Evolutionary conservation across 1,140 invertebrate species (phyloP).

Genomic region (Eueides isabella): DNA sequence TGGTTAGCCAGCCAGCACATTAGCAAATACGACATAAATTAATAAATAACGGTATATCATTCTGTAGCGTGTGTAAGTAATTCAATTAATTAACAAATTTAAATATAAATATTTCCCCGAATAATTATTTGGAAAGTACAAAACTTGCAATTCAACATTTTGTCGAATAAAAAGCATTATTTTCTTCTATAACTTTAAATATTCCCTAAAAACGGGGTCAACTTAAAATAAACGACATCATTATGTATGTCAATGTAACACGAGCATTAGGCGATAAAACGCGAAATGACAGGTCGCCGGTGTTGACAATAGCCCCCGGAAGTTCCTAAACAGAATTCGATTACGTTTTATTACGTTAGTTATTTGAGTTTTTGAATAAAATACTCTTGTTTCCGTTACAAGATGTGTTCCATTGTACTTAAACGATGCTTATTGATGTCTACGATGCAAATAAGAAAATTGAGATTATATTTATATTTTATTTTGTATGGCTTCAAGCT

Average conservation of each 20-base stretch:
- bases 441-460: neutral
- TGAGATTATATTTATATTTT: neutral
- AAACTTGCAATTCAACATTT: no score
- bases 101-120: no score
- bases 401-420: neutral
- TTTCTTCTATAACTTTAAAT: no score
- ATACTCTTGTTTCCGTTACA: neutral
- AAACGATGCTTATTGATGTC: neutral
- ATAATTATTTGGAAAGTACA: no score
- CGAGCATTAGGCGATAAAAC: constrained; percentile 46
- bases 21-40: no score
- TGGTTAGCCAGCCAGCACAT: no score
- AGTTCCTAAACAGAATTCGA: constrained; percentile 52
- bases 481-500: no score
- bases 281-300: constrained; percentile 51
- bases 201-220: neutral
- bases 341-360: constrained; percentile 50
- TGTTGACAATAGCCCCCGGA: constrained; percentile 51
- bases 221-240: constrained; percentile 47
- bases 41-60: no score
- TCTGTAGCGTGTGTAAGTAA: no score
- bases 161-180: neutral
- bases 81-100: no score
- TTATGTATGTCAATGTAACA: constrained; percentile 48
- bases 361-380: constrained; percentile 31